Evolutionary conservation across 35 echinoderm and acorn worm genomes (phyloP).

Genomic region (Apostichopus parvimensis): DNA sequence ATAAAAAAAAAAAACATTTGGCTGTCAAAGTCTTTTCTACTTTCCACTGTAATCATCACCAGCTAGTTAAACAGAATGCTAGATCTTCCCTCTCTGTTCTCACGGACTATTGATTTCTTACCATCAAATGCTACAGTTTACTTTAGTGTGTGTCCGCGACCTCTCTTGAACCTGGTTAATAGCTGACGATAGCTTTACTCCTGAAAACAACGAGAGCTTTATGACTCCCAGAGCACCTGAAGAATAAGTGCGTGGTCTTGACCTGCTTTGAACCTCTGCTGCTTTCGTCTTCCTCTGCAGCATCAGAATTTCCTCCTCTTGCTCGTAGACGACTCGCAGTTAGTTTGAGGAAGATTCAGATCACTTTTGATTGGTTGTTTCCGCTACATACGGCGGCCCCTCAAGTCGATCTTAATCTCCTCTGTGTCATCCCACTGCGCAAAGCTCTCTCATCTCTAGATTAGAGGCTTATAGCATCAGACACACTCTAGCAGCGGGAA

Average conservation of each 20-base stretch:
- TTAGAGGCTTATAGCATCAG: not conserved
- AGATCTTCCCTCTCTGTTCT: no score
- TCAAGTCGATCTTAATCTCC: not conserved
- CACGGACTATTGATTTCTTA: no score
- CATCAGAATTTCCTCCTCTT: conserved; percentile 5
- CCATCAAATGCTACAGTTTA: no score
- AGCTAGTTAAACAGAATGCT: no score
- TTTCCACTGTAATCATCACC: no score
- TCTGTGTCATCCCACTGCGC: conserved; percentile 3
- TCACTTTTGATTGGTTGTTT: conserved; percentile 11
- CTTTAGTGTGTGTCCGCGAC: no score
- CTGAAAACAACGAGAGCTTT: no score
- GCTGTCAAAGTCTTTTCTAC: no score
- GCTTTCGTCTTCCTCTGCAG: not conserved
- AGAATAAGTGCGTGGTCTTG: not conserved
- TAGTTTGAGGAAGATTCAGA: not conserved
- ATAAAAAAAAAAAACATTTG: no score
- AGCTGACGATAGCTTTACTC: no score
- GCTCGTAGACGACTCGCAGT: not conserved
- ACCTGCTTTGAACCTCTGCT: not conserved
- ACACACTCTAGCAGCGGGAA: conserved; percentile 19
- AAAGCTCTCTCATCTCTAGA: not conserved
- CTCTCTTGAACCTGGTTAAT: no score
- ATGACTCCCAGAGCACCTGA: not conserved
- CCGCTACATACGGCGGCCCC: not conserved